Base-by-base conservation (phyloP, 2,888 invertebrate genomes). In the Acleris cristana region DNA sequence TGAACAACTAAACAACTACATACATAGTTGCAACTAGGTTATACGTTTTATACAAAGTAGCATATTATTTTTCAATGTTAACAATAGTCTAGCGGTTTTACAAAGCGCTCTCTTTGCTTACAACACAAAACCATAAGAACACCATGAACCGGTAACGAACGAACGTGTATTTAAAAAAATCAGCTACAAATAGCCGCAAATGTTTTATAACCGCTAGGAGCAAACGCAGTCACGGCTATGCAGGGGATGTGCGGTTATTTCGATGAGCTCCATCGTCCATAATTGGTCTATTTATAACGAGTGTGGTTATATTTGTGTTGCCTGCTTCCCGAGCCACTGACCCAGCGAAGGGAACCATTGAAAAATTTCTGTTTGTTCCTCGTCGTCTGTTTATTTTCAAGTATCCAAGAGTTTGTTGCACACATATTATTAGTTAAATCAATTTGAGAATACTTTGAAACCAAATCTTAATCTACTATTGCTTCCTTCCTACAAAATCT, bases 261-360 rank as follows among this genome's bases (percentile, higher is more conserved):
- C 79, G 77, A 76, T 69, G 72, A 75, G 73, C 74, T 78, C 65
- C 70, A 70, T 71, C 74, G 73, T 71, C 73, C 74, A 77, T 79
- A 76, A 75, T 70, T 65, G 69, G 58, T 70, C 78, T 86, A 86
- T 86, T 85, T 82, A 82, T 84, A 86, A 77, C 73, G 64, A 58
- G 72, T 74, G 73, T 72, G 3, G 40, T 40, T 40, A 40, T 73
- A 72, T 73, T 73, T 72, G 67, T 66, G 72, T 72, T 75, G 73
- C 72, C 74, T 67, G 70, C 73, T 76, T 78, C 74, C 74, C 81
- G 82, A 83, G 85, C 85, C 83, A 86, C 86, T 87, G 86, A 86
- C 87, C 86, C 85, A 85, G 21, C 84, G 79, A 77, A 84, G 23
- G 83, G 79, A 76, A 82, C 76, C 77, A 53, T 58, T 52, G 19